Evolutionary conservation across 2,888 invertebrate species (phyloP).

Genomic region (Microplitis manilae): DNA sequence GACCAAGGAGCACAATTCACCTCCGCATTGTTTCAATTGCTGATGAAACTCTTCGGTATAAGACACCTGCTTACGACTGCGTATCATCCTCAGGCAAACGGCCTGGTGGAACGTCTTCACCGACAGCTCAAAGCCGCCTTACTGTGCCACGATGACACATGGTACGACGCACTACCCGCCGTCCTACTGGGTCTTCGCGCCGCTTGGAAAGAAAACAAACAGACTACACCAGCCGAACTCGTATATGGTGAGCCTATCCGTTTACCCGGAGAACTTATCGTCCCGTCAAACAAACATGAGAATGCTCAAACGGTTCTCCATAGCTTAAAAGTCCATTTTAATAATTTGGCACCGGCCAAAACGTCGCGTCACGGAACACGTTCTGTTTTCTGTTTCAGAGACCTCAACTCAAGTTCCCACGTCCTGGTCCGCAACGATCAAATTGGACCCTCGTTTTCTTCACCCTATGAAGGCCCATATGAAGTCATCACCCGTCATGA

Average conservation of each 20-base stretch:
- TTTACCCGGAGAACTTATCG: not conserved
- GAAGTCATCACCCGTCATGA: too few relatives aligned
- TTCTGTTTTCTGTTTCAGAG: not conserved
- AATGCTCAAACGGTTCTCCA: not conserved
- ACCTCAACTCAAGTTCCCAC: not conserved
- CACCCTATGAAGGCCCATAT: not conserved
- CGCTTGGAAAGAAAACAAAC: too few relatives aligned
- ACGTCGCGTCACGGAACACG: constrained; percentile 1
- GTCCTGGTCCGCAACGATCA: not conserved
- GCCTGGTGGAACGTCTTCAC: not conserved
- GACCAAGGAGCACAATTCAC: not conserved
- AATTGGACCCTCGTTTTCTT: not conserved
- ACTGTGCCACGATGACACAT: constrained; percentile 4
- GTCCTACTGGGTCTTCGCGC: too few relatives aligned
- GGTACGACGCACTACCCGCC: not conserved
- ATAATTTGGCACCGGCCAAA: not conserved
- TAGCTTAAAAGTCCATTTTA: not conserved
- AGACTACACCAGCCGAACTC: not conserved
- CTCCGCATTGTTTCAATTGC: not conserved
- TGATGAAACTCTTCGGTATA: not conserved
- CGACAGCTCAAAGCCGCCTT: constrained; percentile 7
- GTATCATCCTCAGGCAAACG: not conserved
- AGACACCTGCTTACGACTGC: not conserved
- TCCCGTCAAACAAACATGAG: not conserved
- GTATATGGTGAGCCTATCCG: not conserved